These are phyloP conservation scores for Ploceus nigricollis DNA, from an alignment of 2,113 vertebrate genomes.

Conservation along the genomic window DNA sequence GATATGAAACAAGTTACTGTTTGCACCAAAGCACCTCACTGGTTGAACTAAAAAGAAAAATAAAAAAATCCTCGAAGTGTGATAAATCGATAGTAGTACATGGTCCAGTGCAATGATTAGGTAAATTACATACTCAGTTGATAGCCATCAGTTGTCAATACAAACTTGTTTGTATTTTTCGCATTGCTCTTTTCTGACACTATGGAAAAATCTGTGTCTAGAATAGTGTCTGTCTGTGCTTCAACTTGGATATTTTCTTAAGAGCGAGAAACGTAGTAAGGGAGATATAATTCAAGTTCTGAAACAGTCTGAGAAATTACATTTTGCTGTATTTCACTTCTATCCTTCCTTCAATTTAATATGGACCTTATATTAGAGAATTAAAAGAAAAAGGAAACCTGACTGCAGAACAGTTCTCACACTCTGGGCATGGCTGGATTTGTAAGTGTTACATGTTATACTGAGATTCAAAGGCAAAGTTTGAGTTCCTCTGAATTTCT, in stretches of 20 bases:
- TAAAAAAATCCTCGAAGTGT: neutral
- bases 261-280: rapidly evolving
- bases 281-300: neutral
- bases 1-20: neutral
- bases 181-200: neutral
- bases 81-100: neutral
- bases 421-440: neutral
- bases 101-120: neutral
- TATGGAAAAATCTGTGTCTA: neutral
- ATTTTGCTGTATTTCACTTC: neutral
- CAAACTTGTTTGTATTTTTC: neutral
- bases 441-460: neutral
- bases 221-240: neutral
- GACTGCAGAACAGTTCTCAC: neutral
- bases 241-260: neutral
- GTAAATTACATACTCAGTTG: neutral
- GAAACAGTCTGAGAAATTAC: neutral
- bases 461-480: neutral
- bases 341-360: neutral
- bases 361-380: neutral
- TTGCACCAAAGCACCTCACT: neutral
- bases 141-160: neutral
- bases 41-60: neutral
- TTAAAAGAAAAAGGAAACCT: neutral
- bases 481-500: neutral